These are phyloP conservation scores for Coregonus sp. DNA, from an alignment of 2,797 vertebrate species.

Conservation along the genomic window DNA sequence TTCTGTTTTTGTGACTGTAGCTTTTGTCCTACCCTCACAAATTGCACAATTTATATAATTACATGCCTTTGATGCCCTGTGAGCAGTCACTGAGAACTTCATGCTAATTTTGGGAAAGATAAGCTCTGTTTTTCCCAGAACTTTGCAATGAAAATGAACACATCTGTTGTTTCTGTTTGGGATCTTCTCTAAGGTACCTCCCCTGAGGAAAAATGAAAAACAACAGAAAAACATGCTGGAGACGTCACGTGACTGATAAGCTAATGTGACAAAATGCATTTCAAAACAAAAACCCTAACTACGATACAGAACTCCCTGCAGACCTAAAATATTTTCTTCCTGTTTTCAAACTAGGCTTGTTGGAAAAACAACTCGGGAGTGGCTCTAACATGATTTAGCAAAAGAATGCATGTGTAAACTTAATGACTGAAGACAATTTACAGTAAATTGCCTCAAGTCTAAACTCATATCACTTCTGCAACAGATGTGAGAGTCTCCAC, in stretches of 20 bases:
- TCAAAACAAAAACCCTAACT: background rate
- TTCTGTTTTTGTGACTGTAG: background rate
- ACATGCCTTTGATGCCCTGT: slow-evolving; percentile 9
- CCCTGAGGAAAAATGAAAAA: slow-evolving; percentile 1
- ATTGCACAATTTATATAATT: slow-evolving; percentile 7
- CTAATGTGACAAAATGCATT: background rate
- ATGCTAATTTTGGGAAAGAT: background rate
- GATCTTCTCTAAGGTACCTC: background rate
- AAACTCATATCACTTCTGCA: background rate
- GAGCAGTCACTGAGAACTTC: slow-evolving; percentile 5
- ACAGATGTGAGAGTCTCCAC: background rate
- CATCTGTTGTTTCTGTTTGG: background rate
- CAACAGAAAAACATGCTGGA: background rate
- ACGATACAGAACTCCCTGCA: background rate
- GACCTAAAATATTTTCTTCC: background rate
- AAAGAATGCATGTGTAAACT: too few species aligned
- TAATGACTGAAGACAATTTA: background rate
- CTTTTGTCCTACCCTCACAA: background rate
- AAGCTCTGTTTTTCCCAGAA: slow-evolving; percentile 6
- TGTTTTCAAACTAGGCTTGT: background rate
- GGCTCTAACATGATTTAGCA: background rate
- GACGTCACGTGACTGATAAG: background rate
- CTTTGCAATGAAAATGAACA: slow-evolving; percentile 6
- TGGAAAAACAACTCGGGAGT: too few species aligned
- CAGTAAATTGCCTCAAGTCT: background rate